phyloP scores from a whole-genome alignment of 2,888 invertebrate genomes.

The Ametastegia equiseti region DNA sequence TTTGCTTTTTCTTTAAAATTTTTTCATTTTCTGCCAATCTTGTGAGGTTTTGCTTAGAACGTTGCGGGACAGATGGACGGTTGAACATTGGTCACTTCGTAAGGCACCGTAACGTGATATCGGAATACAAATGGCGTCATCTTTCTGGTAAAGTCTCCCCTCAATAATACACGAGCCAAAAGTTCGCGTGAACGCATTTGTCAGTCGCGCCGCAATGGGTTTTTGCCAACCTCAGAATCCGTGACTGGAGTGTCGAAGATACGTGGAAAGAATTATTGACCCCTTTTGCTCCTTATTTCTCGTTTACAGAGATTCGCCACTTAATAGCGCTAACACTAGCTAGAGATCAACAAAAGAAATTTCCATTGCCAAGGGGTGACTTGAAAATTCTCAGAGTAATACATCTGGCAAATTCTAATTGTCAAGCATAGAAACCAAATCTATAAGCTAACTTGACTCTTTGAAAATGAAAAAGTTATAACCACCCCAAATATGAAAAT shows the following conservation, averaged over 20 bases:
- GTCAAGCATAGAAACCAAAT: no score
- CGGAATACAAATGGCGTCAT: conserved; percentile 60
- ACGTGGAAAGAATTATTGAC: conserved; percentile 31
- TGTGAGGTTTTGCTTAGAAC: background rate
- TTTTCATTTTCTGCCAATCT: background rate
- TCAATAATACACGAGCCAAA: conserved; percentile 56
- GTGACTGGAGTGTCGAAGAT: conserved; percentile 55
- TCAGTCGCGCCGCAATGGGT: conserved; percentile 60
- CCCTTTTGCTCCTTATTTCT: background rate
- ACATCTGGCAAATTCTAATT: no score
- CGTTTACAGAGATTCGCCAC: background rate
- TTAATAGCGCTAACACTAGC: conserved; percentile 2
- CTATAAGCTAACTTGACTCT: no score
- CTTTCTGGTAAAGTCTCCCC: conserved; percentile 56
- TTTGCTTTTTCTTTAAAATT: background rate
- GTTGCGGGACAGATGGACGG: background rate
- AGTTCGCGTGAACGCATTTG: conserved; percentile 56
- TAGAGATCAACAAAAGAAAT: background rate
- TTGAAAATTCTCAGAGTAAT: no score
- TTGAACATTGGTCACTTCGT: conserved; percentile 35
- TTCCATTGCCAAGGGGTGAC: background rate
- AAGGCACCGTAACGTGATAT: conserved; percentile 20
- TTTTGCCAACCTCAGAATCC: conserved; percentile 63
- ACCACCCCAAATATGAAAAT: no score
- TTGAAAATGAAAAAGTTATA: no score